A percentile compares a stretch with the other conserved stretches of the same genome.
Evolutionary conservation across 64 coral and sea anemone genomes (phyloP).

Genomic region (Platygyra sinensis): DNA sequence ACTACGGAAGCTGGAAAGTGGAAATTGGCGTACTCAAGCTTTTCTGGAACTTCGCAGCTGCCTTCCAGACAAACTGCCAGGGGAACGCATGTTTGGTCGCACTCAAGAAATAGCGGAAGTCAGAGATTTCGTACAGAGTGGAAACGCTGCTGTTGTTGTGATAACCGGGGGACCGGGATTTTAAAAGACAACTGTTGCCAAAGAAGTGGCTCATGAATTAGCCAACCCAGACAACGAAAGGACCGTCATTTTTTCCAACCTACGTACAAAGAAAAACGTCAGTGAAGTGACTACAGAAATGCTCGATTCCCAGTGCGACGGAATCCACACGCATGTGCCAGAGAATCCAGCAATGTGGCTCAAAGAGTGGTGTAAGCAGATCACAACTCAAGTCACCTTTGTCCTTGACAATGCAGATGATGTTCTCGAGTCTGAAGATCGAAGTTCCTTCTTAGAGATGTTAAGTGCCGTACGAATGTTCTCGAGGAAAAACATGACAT

Average conservation of each 20-base stretch:
- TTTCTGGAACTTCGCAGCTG: background rate
- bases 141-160: background rate
- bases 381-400: background rate
- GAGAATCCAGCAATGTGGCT: too few relatives aligned
- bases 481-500: conserved; percentile 10
- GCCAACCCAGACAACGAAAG: too few relatives aligned
- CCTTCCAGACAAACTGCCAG: background rate
- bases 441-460: background rate
- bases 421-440: background rate
- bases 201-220: too few relatives aligned
- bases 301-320: too few relatives aligned
- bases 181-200: too few relatives aligned
- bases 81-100: background rate
- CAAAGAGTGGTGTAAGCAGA: background rate
- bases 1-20: too few relatives aligned
- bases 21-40: too few relatives aligned
- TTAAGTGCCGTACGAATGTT: conserved; percentile 5
- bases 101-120: background rate
- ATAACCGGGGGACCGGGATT: conserved; percentile 36
- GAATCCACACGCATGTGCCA: too few relatives aligned
- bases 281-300: too few relatives aligned
- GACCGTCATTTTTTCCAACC: too few relatives aligned
- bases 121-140: background rate
- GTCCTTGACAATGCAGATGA: conserved; percentile 55
- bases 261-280: too few relatives aligned